phyloP scores from a whole-genome alignment of 2,113 vertebrate species.

The Nicator chloris region DNA sequence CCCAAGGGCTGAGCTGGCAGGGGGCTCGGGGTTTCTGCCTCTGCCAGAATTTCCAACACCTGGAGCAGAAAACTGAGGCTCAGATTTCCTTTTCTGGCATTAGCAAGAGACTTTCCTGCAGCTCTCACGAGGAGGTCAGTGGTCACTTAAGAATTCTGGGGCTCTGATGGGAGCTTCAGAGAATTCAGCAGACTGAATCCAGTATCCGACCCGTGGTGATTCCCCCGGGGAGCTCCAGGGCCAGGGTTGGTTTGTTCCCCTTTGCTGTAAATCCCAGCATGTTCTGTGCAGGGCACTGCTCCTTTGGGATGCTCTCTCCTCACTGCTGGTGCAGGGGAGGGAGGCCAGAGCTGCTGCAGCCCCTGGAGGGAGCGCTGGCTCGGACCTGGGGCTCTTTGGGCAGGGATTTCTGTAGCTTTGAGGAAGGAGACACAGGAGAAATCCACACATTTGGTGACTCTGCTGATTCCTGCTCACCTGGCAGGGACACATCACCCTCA shows the following conservation, averaged over 20 bases:
- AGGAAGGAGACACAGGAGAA: fast-evolving
- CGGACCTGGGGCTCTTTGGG: neutral
- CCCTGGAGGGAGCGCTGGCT: neutral
- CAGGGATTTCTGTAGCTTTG: neutral
- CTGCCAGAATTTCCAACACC: neutral
- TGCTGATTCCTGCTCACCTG: neutral
- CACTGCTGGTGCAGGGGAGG: neutral
- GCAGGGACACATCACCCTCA: neutral
- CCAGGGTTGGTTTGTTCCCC: neutral
- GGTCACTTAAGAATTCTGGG: neutral
- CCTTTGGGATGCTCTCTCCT: neutral
- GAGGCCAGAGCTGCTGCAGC: neutral
- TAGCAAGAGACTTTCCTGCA: neutral
- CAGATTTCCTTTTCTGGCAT: neutral
- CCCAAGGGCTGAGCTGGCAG: fast-evolving
- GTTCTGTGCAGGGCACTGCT: neutral
- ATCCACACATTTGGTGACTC: neutral
- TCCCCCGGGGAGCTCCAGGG: neutral
- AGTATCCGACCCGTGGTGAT: neutral
- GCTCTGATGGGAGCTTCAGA: neutral
- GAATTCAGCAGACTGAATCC: neutral
- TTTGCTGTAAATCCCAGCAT: neutral
- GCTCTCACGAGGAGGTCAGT: neutral
- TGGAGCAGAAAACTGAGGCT: neutral
- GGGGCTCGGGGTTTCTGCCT: neutral